Base-by-base conservation (phyloP, 2,888 invertebrate species). In the Xylota sylvarum region DNA sequence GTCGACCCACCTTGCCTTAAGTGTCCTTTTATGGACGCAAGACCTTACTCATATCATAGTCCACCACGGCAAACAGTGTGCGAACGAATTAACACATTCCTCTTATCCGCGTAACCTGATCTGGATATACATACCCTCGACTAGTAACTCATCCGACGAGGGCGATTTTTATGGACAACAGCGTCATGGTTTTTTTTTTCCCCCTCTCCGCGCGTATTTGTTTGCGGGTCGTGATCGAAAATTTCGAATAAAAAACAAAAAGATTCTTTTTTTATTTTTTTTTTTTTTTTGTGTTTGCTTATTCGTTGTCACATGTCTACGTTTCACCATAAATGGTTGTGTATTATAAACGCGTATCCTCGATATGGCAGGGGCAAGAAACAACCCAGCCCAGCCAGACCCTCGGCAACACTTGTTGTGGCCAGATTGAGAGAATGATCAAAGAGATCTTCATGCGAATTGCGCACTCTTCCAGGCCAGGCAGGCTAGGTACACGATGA, bases 111-210 rank as follows among this genome's bases (percentile, higher is more conserved):
- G 17, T 17, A 23, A 43, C 19, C 55, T 73, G 27, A 77, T 81
- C 77, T 60, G 27, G 50, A 10, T 17, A 9, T 14, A 56, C 19
- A 56, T 65, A 50, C 7, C 7, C 67, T 48, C 35, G 35, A 35
- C 30, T 35, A 43, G 23, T 69, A 56, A 56, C 27, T 76, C 70
- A 58, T 80, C 60, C 76, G 5, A 67, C n/a, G 55, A 67, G 52
- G 77, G 55, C 67, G 77, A 82, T 73, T 82, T 78, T 78, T 86
- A 82, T 78, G 77, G 73, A 60, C 82, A 48, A n/a, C 77, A 67
- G 43, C 30, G 64, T 85, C 84, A 85, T 62, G 46, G 65, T 37
- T 30, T 62, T 27, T 27, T 30, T 14, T 19, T 46, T 4, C n/a
- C 32, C 27, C 23, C 50, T 50, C n/a, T n/a, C n/a, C n/a, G n/a